Base-by-base conservation (phyloP, 1,140 invertebrate genomes). In the Daktulosphaira vitifoliae region DNA sequence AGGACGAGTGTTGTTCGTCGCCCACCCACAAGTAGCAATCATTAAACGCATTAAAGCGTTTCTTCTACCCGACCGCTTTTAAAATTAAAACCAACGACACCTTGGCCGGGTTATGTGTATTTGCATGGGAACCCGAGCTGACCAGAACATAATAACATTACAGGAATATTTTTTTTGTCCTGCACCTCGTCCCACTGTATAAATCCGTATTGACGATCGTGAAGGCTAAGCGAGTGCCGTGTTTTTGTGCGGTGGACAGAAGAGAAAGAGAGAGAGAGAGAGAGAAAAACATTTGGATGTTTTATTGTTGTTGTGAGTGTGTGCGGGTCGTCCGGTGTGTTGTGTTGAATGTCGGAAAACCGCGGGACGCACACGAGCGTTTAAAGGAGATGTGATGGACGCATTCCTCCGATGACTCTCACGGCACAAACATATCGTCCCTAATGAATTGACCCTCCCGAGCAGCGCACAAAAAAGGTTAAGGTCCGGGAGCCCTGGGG, bases 371-470 rank as follows among this genome's bases (percentile, higher is more conserved):
- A 59, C 11, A 3, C n/a, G 3, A 3, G n/a, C 4, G n/a, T 16
- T 7, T 42, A 4, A 7, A 11, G 39, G 39, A 15, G 5, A 16
- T 7, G 16, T 18, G 37, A 33, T 23, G 33, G 37, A 22, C 18
- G 39, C n/a, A 42, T 11, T 44, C n/a, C 39, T 11, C 39, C 39
- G 7, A 11, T 15, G 39, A 11, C 39, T 4, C 39, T 16, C n/a
- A 16, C n/a, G 9, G 39, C 56, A 20, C 42, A 26, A 38, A 33
- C 44, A 62, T 62, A 33, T 33, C 5, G 11, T 33, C 56, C 56
- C 42, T 62, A 62, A 62, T 62, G 56, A 62, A 62, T 62, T 46
- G 42, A 62, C 56, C 56, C 56, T n/a, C 9, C 42, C 15, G 56
- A 13, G 13, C 56, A 62, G 56, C 11, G 29, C 11, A 11, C 29